phyloP scores from a whole-genome alignment of 2,113 vertebrate species.

The Pica pica region DNA sequence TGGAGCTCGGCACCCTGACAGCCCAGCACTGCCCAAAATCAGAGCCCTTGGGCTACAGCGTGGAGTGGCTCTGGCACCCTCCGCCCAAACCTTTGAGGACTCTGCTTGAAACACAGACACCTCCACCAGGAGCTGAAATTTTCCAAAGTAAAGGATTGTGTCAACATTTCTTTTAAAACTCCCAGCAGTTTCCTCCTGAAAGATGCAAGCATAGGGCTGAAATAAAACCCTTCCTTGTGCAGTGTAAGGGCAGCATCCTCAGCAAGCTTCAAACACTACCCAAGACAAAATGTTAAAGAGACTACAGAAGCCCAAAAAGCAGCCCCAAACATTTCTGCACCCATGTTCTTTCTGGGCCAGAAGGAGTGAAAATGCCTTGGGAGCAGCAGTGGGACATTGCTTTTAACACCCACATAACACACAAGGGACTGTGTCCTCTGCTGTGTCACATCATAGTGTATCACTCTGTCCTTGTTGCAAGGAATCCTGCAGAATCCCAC shows the following conservation, averaged over 20 bases:
- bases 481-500: neutral
- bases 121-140: neutral
- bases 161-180: neutral
- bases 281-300: neutral
- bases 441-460: neutral
- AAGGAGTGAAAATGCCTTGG: neutral
- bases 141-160: neutral
- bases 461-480: neutral
- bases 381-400: neutral
- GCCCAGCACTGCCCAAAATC: neutral
- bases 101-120: neutral
- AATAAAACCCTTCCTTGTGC: neutral
- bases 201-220: neutral
- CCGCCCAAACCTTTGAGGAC: neutral
- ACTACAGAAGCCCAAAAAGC: neutral
- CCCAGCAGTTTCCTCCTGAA: neutral
- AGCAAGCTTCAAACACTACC: neutral
- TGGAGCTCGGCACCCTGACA: rapidly evolving
- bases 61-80: neutral
- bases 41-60: neutral
- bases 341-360: neutral
- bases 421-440: neutral
- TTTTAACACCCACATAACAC: neutral
- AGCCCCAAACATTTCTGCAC: neutral
- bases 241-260: neutral